phyloP scores from a whole-genome alignment of 1,140 invertebrate genomes.

The Stratiolaelaps scimitus region DNA sequence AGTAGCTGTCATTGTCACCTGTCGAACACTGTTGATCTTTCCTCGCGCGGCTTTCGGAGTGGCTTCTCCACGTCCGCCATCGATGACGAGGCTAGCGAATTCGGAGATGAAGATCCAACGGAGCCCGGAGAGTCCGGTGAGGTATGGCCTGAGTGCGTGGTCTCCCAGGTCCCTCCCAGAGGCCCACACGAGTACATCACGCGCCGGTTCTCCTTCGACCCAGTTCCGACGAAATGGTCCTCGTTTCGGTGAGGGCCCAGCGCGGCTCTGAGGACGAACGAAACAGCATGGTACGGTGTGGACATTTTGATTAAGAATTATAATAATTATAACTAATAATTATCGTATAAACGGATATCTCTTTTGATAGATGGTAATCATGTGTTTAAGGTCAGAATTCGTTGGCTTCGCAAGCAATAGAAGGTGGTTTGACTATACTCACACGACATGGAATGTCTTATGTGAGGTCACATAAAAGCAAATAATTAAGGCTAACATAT shows the following conservation, averaged over 20 bases:
- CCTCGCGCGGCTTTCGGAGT: slow-evolving; percentile 20
- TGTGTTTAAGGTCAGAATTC: no score
- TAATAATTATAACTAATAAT: no score
- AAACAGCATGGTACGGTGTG: no score
- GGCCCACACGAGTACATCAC: slow-evolving; percentile 17
- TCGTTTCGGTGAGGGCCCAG: background rate
- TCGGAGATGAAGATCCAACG: slow-evolving; percentile 4
- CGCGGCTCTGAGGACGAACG: slow-evolving; percentile 4
- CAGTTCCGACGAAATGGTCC: background rate
- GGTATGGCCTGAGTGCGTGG: slow-evolving; percentile 7
- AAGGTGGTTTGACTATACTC: no score
- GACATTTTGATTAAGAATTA: no score
- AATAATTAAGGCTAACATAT: no score
- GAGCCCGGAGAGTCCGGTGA: background rate
- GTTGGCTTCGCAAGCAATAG: no score
- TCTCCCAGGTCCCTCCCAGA: slow-evolving; percentile 11
- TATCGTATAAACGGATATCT: no score
- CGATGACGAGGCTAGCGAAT: slow-evolving; percentile 15
- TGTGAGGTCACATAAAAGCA: no score
- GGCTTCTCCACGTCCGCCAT: slow-evolving; percentile 28
- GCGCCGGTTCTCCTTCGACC: slow-evolving; percentile 9
- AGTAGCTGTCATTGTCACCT: no score
- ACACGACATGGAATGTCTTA: no score
- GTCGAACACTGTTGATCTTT: slow-evolving; percentile 26
- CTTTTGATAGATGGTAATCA: no score